Evolutionary conservation across 2,888 invertebrate species (phyloP), one percentile per base, ranked within the genome.

Genomic region (Poecilobothrus nobilitatus): DNA sequence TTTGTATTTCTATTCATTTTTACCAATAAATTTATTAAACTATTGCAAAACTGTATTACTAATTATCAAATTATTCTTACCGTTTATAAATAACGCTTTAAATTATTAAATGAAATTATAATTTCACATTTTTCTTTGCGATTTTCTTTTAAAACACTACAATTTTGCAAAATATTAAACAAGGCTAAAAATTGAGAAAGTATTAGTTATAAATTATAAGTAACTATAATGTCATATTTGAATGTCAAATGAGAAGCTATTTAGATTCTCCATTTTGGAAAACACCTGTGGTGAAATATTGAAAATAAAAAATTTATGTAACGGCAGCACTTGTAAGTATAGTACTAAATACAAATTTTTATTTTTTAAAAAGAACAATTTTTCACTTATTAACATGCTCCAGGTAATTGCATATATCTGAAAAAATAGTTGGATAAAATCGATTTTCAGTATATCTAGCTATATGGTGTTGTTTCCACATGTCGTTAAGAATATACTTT

Each of bases 151-250:
- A 15, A 27, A n/a, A 53, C 53, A 53, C 53, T 53, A 53, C 53
- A 53, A 53, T 53, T 53, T 53, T 53, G 18, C 53, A 53, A 53
- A 53, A 53, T 53, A 53, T 53, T 53, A 53, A 53, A 53, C 53
- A 53, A 53, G 53, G 53, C 53, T 53, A 53, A 53, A 53, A 53
- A 53, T 53, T 53, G 53, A 53, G 53, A 53, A 53, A 53, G 53
- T 53, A 18, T 9, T 53, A 15, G 53, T 53, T 15, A 18, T 15
- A 15, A 15, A n/a, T n/a, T n/a, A n/a, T n/a, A n/a, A 41, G 41
- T 41, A 8, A 41, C 41, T 27, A 41, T 12, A 41, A 18, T 53
- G 53, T 53, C 53, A 53, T 53, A 53, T n/a, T 12, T 6, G 15
- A 18, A 53, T 4, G 53, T 53, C 53, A 53, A 53, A 53, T 6